phyloP scores from a whole-genome alignment of 1,140 invertebrate species.

The Sogatella furcifera region DNA sequence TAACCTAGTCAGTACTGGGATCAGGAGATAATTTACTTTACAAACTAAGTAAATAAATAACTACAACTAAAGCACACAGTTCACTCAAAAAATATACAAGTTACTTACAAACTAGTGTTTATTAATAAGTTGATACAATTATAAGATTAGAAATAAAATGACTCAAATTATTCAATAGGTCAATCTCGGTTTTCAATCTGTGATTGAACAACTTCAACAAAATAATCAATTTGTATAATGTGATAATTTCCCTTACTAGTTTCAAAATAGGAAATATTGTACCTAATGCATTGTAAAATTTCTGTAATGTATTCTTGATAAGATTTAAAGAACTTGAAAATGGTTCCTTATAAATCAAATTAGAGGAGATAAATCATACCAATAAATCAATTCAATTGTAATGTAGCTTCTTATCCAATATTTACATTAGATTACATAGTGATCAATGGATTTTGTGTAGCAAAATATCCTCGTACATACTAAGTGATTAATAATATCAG shows the following conservation, averaged over 20 bases:
- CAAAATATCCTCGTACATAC: slow-evolving; percentile 8
- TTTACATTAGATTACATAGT: no score
- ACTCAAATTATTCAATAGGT: no score
- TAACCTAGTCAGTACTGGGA: not conserved
- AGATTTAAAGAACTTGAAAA: not conserved
- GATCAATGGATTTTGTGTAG: not conserved
- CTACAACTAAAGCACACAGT: not conserved
- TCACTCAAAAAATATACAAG: not conserved
- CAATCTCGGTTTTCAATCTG: no score
- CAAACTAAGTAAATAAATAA: not conserved
- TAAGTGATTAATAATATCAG: slow-evolving; percentile 9
- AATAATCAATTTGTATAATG: no score
- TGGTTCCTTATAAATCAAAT: no score
- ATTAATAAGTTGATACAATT: slow-evolving; percentile 2
- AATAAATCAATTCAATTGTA: slow-evolving; percentile 7
- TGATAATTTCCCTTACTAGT: no score
- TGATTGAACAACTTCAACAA: no score
- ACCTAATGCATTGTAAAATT: no score
- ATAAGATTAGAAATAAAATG: not conserved
- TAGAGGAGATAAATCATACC: not conserved
- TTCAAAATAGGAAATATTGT: no score
- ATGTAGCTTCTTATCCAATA: not conserved
- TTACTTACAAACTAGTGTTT: slow-evolving; percentile 6
- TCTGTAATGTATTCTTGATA: no score
- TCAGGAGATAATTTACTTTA: not conserved